These are phyloP conservation scores for Drosophila engyochracea DNA, from an alignment of 2,888 invertebrate species.

Conservation along the genomic window DNA sequence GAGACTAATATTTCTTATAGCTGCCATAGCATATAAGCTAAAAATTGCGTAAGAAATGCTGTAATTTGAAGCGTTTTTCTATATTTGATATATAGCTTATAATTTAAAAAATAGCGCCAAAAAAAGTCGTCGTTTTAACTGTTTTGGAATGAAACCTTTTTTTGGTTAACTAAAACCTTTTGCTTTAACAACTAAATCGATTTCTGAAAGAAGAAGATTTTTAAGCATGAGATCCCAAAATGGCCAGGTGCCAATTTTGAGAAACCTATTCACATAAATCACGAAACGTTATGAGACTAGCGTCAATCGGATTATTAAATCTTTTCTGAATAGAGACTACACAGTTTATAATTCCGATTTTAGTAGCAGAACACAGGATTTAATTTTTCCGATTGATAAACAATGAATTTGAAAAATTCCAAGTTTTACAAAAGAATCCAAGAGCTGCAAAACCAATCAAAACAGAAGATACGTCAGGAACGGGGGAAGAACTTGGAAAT, in stretches of 20 bases:
- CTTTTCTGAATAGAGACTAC: neutral
- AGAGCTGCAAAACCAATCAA: slow-evolving; percentile 77
- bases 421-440: slow-evolving; percentile 83
- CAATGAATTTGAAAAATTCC: slow-evolving; percentile 83
- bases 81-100: neutral
- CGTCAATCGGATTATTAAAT: slow-evolving; percentile 50
- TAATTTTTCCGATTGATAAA: slow-evolving; percentile 32
- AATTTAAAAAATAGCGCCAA: neutral
- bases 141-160: neutral
- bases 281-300: slow-evolving; percentile 48
- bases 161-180: neutral
- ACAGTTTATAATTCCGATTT: slow-evolving; percentile 40
- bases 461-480: slow-evolving; percentile 73
- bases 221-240: neutral
- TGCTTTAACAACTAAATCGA: neutral
- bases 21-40: neutral
- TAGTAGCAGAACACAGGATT: slow-evolving; percentile 33
- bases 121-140: neutral
- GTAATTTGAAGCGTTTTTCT: neutral
- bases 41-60: neutral
- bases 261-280: neutral
- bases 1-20: neutral
- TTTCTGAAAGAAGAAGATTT: neutral
- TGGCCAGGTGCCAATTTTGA: neutral
- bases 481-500: slow-evolving; percentile 41